Base-by-base conservation (phyloP, 2,797 vertebrate species). In the Dryobates pubescens region DNA sequence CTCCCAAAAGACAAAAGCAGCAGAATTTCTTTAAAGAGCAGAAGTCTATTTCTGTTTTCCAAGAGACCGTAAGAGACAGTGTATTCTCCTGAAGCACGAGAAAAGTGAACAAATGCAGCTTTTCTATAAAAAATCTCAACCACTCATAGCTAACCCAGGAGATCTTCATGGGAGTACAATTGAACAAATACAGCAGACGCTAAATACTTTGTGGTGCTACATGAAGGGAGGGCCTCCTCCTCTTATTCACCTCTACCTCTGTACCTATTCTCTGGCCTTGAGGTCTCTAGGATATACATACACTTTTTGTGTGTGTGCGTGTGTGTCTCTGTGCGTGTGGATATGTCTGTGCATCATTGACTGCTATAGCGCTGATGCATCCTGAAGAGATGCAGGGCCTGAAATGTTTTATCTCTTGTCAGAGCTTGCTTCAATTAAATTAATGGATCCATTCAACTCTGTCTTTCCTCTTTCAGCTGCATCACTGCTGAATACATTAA, bases 381-480 rank as follows among this genome's bases (percentile, higher is more conserved):
- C 97, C 98, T 98, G 98, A 98, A 98, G 99, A 99, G 98, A 98
- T 98, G 98, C 98, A 97, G 98, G 89, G 97, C 96, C 98, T 96
- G 97, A 98, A 98, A 99, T 98, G 98, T 99, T 99, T 99, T 99
- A 99, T 99, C 98, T 99, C 98, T 98, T 99, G 98, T 98, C 98
- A 98, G 98, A 98, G 98, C 98, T 98, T 93, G 97, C 98, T 99
- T 99, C 99, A 99, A 99, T 99, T 99, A 99, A 99, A 99, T 99
- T 99, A 99, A 99, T 99, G 99, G 99, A 99, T 98, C 98, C 98
- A 99, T 99, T 99, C 99, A 99, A 98, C 97, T 98, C 97, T 94
- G 98, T 98, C 97, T 98, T 98, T 98, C 98, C 98, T 97, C 98
- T 99, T 98, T 99, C 98, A 99, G 98, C 98, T 97, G 97, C 96